These are phyloP conservation scores for Atrichornis clamosus DNA, from an alignment of 2,113 vertebrate species.

Conservation along the genomic window DNA sequence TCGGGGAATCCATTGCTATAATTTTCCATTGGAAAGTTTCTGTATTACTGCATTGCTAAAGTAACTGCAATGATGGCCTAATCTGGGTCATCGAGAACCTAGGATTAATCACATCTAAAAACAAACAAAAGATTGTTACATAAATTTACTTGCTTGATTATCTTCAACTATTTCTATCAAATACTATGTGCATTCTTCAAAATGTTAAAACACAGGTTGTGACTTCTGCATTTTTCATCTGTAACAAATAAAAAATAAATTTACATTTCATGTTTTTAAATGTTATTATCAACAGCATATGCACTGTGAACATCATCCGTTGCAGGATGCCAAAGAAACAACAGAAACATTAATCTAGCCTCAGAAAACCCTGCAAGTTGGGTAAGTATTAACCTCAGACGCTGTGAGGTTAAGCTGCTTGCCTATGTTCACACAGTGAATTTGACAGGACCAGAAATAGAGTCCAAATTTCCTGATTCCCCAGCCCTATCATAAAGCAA, in stretches of 20 bases:
- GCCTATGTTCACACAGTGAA: background rate
- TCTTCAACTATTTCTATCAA: background rate
- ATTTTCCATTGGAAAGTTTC: slow-evolving; percentile 15
- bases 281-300: background rate
- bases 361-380: background rate
- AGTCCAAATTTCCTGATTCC: background rate
- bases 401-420: background rate
- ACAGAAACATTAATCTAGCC: background rate
- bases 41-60: background rate
- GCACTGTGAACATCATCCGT: background rate
- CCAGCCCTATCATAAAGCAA: background rate
- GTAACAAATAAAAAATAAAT: background rate
- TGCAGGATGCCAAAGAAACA: background rate
- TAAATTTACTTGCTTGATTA: background rate
- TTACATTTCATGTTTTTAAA: background rate
- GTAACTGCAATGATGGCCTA: background rate
- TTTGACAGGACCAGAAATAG: background rate
- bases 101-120: background rate
- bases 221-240: background rate
- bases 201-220: background rate
- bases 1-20: background rate
- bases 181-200: background rate
- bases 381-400: background rate
- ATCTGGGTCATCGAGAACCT: background rate
- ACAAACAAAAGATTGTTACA: background rate